Base-by-base conservation (phyloP, 1,140 invertebrate species). In the Mactra quadrangularis region DNA sequence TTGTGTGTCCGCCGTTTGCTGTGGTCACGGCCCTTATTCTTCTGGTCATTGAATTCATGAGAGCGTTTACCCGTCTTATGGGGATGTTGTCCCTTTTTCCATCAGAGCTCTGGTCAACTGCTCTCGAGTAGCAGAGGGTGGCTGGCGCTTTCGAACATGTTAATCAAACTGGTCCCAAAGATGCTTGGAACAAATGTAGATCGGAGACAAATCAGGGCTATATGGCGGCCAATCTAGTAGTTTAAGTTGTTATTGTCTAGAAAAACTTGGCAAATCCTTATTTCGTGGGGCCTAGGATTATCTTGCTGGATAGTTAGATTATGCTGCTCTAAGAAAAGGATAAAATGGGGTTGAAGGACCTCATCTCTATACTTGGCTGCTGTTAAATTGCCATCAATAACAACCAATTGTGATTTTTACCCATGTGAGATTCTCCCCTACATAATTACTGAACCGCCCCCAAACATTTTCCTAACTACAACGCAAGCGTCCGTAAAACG, bases 351-450 rank as follows among this genome's bases (percentile, higher is more conserved):
- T 11, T 17, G 55, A 3, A 59, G 27, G 27, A 59, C 27, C 11
- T 59, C 55, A 29, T 59, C 27, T 25, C n/a, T 59, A 27, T 59
- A 59, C 27, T 41, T 41, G 15, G 38, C 62, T 35, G 62, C 62
- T 35, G 19, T 47, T 25, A 66, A 66, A 66, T 66, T 66, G 33
- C 62, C 62, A 47, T 4, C 38, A 11, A 47, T 11, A 17, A 66
- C 62, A 66, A 66, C 41, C 62, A 66, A 62, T 4, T 35, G 62
- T 66, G 62, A 66, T 33, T 41, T 64, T 13, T 22, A 35, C 35
- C 62, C 62, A 19, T 47, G 41, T n/a, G 62, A 66, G 38, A 66
- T 66, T 25, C 62, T 38, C 9, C 19, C 35, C 53, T 3, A 75
- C 50, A 75, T 25, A 45, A 72, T 72, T n/a, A n/a, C 53, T 25